phyloP scores from a whole-genome alignment of 2,888 invertebrate genomes.

The Lepidonotus clava region DNA sequence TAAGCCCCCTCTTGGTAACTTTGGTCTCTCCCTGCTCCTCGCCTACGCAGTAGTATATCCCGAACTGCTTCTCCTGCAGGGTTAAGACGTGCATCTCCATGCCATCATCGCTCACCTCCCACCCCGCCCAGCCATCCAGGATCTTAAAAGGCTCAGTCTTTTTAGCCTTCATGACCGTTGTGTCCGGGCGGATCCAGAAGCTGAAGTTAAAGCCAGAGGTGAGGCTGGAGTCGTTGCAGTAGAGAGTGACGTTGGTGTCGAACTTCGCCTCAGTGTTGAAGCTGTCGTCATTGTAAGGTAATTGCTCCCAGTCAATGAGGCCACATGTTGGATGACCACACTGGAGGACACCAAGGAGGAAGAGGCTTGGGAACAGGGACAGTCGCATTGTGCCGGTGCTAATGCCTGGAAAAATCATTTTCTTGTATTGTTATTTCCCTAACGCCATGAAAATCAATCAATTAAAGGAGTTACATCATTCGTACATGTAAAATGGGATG shows the following conservation, averaged over 20 bases:
- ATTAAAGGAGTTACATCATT: too few species aligned
- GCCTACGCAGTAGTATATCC: not conserved
- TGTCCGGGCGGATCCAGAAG: conserved; percentile 22
- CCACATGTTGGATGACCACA: too few species aligned
- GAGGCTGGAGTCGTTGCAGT: conserved; percentile 6
- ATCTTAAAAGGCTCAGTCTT: not conserved
- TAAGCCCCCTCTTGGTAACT: not conserved
- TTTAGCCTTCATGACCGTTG: not conserved
- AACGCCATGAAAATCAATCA: too few species aligned
- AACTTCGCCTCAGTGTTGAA: not conserved
- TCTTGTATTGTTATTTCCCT: too few species aligned
- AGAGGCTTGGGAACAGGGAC: too few species aligned
- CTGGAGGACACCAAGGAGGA: too few species aligned
- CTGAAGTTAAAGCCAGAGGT: not conserved
- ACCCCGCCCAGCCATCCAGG: conserved; percentile 17
- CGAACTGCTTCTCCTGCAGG: conserved; percentile 29
- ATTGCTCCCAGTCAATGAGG: too few species aligned
- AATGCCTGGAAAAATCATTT: too few species aligned
- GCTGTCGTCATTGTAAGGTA: not conserved
- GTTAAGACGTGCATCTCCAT: not conserved
- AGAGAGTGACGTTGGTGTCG: conserved; percentile 7
- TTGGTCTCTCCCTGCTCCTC: not conserved
- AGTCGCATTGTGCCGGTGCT: too few species aligned
- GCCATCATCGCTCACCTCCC: conserved; percentile 42
- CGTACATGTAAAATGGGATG: too few species aligned